phyloP scores from a whole-genome alignment of 2,797 vertebrate species.

The Cercopithecus hamlyni region DNA sequence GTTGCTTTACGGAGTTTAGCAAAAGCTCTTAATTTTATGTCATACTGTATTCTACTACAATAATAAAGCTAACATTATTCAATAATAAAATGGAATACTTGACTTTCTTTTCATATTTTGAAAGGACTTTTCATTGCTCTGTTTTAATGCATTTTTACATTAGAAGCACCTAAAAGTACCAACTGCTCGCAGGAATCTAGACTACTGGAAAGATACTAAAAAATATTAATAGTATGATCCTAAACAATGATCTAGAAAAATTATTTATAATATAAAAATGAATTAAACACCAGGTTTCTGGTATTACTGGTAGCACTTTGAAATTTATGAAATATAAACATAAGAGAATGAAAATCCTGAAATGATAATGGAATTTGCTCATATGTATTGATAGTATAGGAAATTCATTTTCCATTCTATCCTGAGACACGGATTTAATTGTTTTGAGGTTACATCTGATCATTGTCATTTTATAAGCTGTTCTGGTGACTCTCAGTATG shows the following conservation, averaged over 20 bases:
- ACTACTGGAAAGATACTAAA: not conserved
- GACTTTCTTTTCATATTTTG: constrained; percentile 79
- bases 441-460: not conserved
- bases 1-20: constrained; percentile 89
- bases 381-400: not conserved
- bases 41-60: constrained; percentile 89
- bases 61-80: constrained; percentile 89
- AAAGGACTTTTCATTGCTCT: not conserved
- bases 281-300: not conserved
- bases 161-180: not conserved
- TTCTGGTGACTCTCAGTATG: not conserved
- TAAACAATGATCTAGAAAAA: not conserved
- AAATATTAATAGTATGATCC: not conserved
- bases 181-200: not conserved
- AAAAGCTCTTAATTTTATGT: constrained; percentile 91
- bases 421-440: not conserved
- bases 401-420: not conserved
- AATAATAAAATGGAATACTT: constrained; percentile 85
- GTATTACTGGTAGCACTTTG: not conserved
- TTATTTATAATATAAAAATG: not conserved
- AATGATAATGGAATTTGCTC: not conserved
- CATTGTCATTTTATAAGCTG: not conserved
- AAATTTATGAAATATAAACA: not conserved
- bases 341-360: not conserved
- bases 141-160: not conserved